A percentile compares a stretch with the other conserved stretches of the same genome.
Evolutionary conservation across 2,113 vertebrate genomes (phyloP).

Genomic region (Boleophthalmus pectinirostris): DNA sequence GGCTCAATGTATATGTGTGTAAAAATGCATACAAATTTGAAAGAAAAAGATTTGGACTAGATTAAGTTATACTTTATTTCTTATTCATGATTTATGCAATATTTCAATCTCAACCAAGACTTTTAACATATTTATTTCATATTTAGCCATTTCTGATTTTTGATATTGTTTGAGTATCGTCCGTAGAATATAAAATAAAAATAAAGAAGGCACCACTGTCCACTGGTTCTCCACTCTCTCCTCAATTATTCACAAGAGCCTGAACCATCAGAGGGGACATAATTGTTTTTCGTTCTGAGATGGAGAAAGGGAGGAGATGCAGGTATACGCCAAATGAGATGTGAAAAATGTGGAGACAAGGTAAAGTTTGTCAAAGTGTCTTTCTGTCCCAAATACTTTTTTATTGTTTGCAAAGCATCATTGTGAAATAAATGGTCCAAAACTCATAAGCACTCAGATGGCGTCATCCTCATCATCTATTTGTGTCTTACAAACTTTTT

Average conservation of each 20-base stretch:
- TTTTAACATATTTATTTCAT: not conserved
- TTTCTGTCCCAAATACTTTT: not conserved
- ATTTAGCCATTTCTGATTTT: too few species aligned
- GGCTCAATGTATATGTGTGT: too few species aligned
- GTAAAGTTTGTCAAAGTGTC: not conserved
- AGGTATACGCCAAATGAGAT: conserved; percentile 6
- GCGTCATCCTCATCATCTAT: not conserved
- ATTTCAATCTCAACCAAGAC: not conserved
- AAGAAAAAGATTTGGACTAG: too few species aligned
- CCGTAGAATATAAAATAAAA: not conserved
- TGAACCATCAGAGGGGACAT: not conserved
- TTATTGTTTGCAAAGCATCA: not conserved
- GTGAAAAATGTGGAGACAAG: not conserved
- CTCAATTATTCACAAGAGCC: not conserved
- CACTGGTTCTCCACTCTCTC: not conserved
- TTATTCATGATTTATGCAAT: too few species aligned
- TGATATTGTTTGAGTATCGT: not conserved
- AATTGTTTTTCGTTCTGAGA: not conserved
- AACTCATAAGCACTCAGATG: not conserved
- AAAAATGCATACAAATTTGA: too few species aligned
- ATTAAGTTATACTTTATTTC: not conserved
- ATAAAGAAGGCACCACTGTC: not conserved
- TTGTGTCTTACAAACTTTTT: not conserved
- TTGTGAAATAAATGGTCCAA: not conserved
- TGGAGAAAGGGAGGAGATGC: conserved; percentile 1